Conservation (phyloP, 2,888 invertebrate species). For the Lasiommata megera region DNA sequence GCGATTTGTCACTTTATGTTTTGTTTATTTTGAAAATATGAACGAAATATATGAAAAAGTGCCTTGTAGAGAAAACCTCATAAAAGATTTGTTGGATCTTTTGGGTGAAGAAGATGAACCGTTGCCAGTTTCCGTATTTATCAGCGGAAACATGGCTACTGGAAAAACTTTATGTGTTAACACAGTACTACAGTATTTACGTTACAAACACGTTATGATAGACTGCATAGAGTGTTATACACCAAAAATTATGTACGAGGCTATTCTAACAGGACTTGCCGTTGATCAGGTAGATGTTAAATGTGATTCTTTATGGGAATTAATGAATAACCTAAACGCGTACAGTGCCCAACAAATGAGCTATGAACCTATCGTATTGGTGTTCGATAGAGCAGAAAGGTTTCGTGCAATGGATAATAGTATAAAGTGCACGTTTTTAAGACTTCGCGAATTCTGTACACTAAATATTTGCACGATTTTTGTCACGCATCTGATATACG, state of each 20-base stretch:
- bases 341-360: constrained; percentile 46
- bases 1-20: not conserved
- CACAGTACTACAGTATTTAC: constrained; percentile 79
- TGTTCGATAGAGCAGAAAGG: constrained; percentile 91
- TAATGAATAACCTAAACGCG: constrained; percentile 75
- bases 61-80: constrained; percentile 73
- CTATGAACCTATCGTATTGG: constrained; percentile 81
- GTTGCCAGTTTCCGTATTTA: constrained; percentile 85
- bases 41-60: constrained; percentile 71
- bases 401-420: constrained; percentile 87
- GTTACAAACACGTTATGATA: constrained; percentile 83
- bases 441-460: constrained; percentile 86
- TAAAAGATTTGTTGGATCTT: constrained; percentile 71
- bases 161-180: constrained; percentile 89
- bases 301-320: constrained; percentile 86
- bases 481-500: constrained; percentile 89
- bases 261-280: constrained; percentile 83
- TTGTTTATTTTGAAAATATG: constrained; percentile 50
- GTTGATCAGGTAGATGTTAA: constrained; percentile 67
- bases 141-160: constrained; percentile 91
- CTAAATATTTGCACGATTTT: constrained; percentile 88
- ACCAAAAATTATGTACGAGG: constrained; percentile 88
- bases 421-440: constrained; percentile 86
- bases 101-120: constrained; percentile 82
- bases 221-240: constrained; percentile 93